Conservation (phyloP, 23 tunicate species). For the Botrylloides violaceus region DNA sequence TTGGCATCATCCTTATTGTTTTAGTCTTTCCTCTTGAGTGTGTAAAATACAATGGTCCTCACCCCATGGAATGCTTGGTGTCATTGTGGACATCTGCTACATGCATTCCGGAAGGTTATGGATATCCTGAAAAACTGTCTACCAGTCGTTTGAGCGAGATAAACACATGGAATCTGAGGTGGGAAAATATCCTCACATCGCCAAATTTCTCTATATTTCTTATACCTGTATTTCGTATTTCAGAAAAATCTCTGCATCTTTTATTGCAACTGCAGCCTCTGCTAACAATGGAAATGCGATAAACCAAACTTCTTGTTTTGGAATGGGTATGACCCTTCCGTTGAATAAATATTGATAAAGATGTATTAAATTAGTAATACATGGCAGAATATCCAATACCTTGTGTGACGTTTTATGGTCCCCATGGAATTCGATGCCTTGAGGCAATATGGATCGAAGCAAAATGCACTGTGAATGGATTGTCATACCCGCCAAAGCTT, state of each 20-base stretch:
- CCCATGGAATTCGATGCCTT: conserved; percentile 16
- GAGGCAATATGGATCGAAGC: conserved; percentile 16
- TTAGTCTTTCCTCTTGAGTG: conserved; percentile 17
- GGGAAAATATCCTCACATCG: neutral
- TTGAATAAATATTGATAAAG: no score
- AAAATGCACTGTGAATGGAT: neutral
- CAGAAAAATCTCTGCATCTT: neutral
- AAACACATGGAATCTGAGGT: conserved; percentile 10
- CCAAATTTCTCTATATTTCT: neutral
- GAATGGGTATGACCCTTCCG: no score
- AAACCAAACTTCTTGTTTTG: conserved; percentile 18
- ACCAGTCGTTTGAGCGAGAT: neutral
- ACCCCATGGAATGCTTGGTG: conserved; percentile 16
- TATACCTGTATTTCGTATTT: neutral
- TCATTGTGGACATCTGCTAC: neutral
- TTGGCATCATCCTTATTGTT: neutral
- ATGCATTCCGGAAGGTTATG: neutral
- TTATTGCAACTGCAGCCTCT: conserved; percentile 3
- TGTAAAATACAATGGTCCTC: conserved; percentile 21
- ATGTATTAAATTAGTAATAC: neutral
- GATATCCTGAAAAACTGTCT: conserved; percentile 22
- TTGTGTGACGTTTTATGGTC: conserved; percentile 17
- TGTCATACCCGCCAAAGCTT: conserved; percentile 3
- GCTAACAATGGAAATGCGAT: conserved; percentile 9
- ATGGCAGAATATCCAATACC: conserved; percentile 1